These are phyloP conservation scores for Alfaro cultratus DNA, from an alignment of 2,797 vertebrate genomes.

Conservation along the genomic window DNA sequence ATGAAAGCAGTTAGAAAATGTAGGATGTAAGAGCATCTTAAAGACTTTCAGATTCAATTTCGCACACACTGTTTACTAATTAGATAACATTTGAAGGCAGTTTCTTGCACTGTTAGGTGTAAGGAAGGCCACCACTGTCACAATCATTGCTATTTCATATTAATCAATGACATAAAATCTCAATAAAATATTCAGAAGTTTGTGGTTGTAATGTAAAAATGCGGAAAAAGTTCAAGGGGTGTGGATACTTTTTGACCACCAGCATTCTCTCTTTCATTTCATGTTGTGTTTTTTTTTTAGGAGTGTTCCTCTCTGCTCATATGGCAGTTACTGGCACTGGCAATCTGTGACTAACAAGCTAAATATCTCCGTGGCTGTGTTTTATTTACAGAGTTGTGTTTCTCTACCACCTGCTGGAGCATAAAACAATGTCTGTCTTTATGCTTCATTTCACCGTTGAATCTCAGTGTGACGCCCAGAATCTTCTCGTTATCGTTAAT, in stretches of 20 bases:
- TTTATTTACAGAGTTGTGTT: conserved; percentile 28
- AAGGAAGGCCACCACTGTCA: neutral
- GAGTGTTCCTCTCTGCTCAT: neutral
- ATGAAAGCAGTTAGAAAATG: neutral
- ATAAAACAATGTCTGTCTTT: conserved; percentile 42
- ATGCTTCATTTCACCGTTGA: conserved; percentile 29
- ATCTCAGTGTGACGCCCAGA: conserved; percentile 45
- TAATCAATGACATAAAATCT: neutral
- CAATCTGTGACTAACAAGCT: conserved; percentile 27
- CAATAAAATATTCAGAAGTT: neutral
- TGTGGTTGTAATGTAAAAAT: neutral
- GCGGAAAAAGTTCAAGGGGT: neutral
- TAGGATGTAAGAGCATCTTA: conserved; percentile 4
- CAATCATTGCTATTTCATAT: neutral
- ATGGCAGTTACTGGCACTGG: neutral
- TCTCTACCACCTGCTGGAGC: conserved; percentile 24
- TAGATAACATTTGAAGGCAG: neutral
- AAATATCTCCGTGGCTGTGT: conserved; percentile 7
- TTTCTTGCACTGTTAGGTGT: neutral
- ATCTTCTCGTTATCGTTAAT: conserved; percentile 44
- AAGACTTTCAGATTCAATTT: neutral
- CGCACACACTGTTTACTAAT: neutral
- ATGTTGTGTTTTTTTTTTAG: neutral
- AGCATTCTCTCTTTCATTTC: neutral
- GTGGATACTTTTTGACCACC: neutral